A percentile compares a stretch with the other conserved stretches of the same genome.
These are phyloP conservation scores for Drosophila tani DNA, from an alignment of 1,140 invertebrate genomes.

Conservation along the genomic window DNA sequence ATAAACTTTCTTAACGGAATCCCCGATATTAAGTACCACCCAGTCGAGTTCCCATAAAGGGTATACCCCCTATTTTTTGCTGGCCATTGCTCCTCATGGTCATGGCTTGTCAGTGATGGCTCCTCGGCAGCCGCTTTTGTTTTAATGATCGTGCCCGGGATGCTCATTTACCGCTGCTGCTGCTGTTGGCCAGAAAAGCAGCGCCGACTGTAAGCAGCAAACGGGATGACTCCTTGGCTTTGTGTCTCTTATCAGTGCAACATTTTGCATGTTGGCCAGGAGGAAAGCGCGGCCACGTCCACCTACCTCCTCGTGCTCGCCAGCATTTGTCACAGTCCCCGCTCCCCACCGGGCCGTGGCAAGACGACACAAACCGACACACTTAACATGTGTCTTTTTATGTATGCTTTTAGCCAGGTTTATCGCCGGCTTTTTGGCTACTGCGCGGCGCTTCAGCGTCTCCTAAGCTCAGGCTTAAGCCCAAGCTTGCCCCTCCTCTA, in stretches of 20 bases:
- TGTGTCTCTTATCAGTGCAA: slow-evolving; percentile 76
- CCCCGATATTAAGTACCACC: not conserved
- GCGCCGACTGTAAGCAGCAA: slow-evolving; percentile 40
- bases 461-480: not conserved
- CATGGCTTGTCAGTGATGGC: slow-evolving; percentile 79
- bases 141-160: slow-evolving; percentile 78
- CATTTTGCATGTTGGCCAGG: slow-evolving; percentile 75
- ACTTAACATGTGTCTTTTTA: slow-evolving; percentile 83
- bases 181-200: slow-evolving; percentile 28
- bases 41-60: not conserved
- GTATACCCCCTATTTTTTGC: slow-evolving; percentile 4
- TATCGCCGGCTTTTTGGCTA: slow-evolving; percentile 70
- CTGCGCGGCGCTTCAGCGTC: slow-evolving; percentile 61
- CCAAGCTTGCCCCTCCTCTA: slow-evolving; percentile 62
- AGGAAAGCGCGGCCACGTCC: slow-evolving; percentile 54
- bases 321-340: slow-evolving; percentile 73
- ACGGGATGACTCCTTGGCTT: slow-evolving; percentile 75
- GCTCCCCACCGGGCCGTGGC: slow-evolving; percentile 16
- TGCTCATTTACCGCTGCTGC: slow-evolving; percentile 71
- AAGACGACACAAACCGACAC: slow-evolving; percentile 24
- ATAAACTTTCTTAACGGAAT: not conserved
- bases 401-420: slow-evolving; percentile 81
- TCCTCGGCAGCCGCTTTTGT: slow-evolving; percentile 71
- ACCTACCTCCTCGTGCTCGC: slow-evolving; percentile 48
- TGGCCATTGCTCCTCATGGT: slow-evolving; percentile 62